Conservation (phyloP, 2,888 invertebrate genomes). For the Lepeophtheirus nordmannii region DNA sequence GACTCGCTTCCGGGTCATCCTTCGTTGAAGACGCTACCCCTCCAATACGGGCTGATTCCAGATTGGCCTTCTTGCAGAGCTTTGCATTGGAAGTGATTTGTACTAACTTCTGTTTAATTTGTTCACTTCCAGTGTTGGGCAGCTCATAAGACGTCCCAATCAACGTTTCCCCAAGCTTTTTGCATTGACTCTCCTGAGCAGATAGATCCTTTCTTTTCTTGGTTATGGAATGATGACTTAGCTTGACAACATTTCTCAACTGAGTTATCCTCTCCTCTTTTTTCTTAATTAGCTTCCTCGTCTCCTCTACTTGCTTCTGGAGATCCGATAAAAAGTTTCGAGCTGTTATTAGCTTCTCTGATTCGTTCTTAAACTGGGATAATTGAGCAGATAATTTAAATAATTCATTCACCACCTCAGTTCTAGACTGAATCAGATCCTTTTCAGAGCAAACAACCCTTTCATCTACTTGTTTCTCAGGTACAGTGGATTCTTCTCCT, state of each 20-base stretch:
- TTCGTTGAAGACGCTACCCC: not conserved
- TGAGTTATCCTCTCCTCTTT: not conserved
- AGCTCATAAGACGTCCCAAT: not conserved
- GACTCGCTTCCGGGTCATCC: not conserved
- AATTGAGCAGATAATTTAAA: slow-evolving; percentile 22
- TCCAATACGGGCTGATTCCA: not conserved
- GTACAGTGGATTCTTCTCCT: not conserved
- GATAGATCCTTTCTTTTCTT: not conserved
- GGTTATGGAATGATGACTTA: not conserved
- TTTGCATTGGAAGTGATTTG: slow-evolving; percentile 10
- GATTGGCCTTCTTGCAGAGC: slow-evolving; percentile 10
- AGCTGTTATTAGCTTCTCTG: not conserved
- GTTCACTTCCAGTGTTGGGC: not conserved
- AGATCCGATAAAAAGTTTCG: not conserved
- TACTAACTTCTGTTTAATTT: slow-evolving; percentile 6
- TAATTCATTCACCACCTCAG: not conserved
- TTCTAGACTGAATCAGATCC: not conserved
- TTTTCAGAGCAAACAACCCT: not conserved
- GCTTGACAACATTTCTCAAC: not conserved
- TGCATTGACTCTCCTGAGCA: not conserved
- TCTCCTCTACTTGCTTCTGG: not conserved
- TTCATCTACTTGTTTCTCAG: not conserved
- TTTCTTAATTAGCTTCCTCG: not conserved
- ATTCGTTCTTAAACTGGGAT: slow-evolving; percentile 15
- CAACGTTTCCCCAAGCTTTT: not conserved